Evolutionary conservation across 92 coral and sea anemone species (phyloP), one percentile per base, ranked within the genome.

Genomic region (Palythoa grandiflora): DNA sequence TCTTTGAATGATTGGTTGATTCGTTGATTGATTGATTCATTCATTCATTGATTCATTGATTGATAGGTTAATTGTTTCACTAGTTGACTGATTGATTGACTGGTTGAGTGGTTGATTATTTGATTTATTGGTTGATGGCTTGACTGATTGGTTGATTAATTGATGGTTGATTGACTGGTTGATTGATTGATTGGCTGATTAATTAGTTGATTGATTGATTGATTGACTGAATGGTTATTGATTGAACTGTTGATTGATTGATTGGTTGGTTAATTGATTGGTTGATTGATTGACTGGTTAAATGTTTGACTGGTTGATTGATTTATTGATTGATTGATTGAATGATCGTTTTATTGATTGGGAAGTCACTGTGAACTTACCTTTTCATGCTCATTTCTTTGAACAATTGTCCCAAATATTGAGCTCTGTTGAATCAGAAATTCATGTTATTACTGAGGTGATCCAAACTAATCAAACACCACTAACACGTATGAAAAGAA

Each of bases 391-490:
- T 80, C 73, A 63, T 66, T 80, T 21, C 38, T 73, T 61, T 80
- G 73, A 80, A 80, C 85, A 10, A 80, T 13, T 39, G 85, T 80
- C 28, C 85, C 85, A 40, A 80, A 80, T 80, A 80, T 80, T 39
- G 85, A 80, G 51, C 85, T 80, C 85, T 80, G 74, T 16, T 20
- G 47, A 36, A 38, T 35, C 2, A 70, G 15, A 70, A 70, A 35
- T 20, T 35, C 38, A 68, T 13, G 38, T 21, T 11, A 3, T 21
- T 35, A 16, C n/a, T 63, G 50, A 44, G 50, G 50, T 2, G 50
- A 44, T 44, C 50, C 5, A 44, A 44, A 44, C 28, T 28, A 28
- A 28, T 28, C 28, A 28, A 28, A 28, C 28, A 28, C 28, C 28
- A 28, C 28, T 28, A 28, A 28, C 28, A 28, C 28, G 50, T 44